Percentiles rank a stretch among this genome's conserved stretches.
phyloP scores from a whole-genome alignment of 2,113 vertebrate genomes.

The Heterochromis multidens region DNA sequence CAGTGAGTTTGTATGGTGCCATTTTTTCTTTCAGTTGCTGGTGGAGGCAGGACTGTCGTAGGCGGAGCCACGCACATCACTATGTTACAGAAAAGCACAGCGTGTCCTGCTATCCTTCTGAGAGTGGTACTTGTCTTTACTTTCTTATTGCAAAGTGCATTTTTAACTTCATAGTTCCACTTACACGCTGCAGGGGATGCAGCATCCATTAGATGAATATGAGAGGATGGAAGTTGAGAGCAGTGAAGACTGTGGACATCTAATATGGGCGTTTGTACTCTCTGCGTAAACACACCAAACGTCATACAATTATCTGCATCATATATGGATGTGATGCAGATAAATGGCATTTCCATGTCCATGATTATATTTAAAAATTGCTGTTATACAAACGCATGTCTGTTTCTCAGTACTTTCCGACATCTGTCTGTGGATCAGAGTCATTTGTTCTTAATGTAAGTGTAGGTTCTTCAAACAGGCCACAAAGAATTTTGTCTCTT shows the following conservation, averaged over 20 bases:
- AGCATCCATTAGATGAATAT: neutral
- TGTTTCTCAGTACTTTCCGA: neutral
- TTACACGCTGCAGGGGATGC: neutral
- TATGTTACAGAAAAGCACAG: constrained; percentile 77
- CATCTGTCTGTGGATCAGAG: neutral
- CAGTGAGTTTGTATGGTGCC: neutral
- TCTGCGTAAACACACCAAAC: too few relatives aligned
- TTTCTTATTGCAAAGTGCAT: neutral
- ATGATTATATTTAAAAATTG: neutral
- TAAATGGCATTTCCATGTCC: neutral
- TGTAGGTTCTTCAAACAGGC: neutral
- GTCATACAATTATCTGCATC: too few relatives aligned
- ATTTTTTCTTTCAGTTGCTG: constrained; percentile 80
- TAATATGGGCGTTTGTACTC: neutral
- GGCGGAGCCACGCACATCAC: constrained; percentile 70
- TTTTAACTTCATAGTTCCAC: neutral
- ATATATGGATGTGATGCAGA: neutral
- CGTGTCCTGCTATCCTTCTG: constrained; percentile 77
- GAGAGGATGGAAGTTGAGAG: neutral
- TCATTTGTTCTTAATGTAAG: too few relatives aligned
- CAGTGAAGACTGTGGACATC: neutral
- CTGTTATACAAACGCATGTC: neutral
- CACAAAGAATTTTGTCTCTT: neutral
- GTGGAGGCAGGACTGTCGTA: constrained; percentile 79
- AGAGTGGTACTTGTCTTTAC: constrained; percentile 75